Evolutionary conservation across 2,113 vertebrate genomes (phyloP).

Genomic region (Chrysochloris asiatica): DNA sequence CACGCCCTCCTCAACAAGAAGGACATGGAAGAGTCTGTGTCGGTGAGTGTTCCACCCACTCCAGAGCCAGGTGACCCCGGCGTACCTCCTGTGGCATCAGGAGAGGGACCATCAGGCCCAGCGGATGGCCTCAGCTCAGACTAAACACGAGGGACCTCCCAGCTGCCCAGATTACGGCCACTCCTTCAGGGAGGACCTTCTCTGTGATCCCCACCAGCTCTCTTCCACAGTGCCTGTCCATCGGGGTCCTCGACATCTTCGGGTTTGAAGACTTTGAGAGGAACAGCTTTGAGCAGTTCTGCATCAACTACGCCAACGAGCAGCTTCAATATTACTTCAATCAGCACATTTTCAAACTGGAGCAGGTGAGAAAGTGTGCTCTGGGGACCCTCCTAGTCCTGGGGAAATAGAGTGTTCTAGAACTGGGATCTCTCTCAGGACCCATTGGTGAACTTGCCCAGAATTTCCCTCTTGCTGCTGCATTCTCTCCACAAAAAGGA

Average conservation of each 20-base stretch:
- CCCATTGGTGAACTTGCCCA: background rate
- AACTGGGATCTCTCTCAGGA: background rate
- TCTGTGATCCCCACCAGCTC: background rate
- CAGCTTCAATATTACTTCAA: constrained; percentile 99
- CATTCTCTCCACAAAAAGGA: background rate
- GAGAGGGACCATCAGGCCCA: background rate
- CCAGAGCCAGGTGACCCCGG: background rate
- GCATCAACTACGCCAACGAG: constrained; percentile 99
- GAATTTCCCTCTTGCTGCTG: background rate
- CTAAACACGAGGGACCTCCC: background rate
- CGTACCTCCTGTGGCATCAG: background rate
- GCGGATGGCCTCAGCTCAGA: background rate
- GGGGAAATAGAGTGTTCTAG: background rate
- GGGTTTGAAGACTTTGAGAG: constrained; percentile 97
- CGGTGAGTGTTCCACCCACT: constrained; percentile 83
- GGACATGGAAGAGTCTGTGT: constrained; percentile 97
- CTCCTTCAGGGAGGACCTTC: background rate
- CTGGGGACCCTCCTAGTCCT: background rate
- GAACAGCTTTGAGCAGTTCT: constrained; percentile 99
- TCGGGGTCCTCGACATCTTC: constrained; percentile 97
- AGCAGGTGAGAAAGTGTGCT: constrained; percentile 87
- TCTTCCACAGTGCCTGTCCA: constrained; percentile 91
- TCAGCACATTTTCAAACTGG: constrained; percentile 97
- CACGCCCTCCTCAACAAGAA: constrained; percentile 98
- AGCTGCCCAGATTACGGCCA: background rate